Evolutionary conservation across 1,140 invertebrate species (phyloP), one percentile per base, ranked within the genome.

Genomic region (Araneus ventricosus): DNA sequence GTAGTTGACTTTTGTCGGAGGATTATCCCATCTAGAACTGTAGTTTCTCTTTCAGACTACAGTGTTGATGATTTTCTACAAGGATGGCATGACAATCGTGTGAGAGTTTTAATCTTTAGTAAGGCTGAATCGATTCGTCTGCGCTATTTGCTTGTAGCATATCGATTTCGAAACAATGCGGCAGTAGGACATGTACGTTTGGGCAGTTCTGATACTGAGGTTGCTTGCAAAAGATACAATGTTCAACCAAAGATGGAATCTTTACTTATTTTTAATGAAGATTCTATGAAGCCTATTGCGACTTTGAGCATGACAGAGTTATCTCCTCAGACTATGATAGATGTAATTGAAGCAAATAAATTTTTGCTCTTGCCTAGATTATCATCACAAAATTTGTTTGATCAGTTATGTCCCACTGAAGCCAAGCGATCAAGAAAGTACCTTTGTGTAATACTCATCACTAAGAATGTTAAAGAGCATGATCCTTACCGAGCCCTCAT

Each of bases 231-330:
- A 30, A 45, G 92, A 4, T 98, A 97, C 95, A 97, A 97, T 95
- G 96, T 98, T 27, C 97, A 97, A 75, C 95, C 96, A 22, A 97
- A 97, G 94, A 96, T 97, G 95, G 98, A 99, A 95, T 98, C 97
- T 1, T 96, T 99, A 90, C 96, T 99, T 85, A 95, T 99, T 80
- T 98, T 99, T 95, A 99, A 99, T 95, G 99, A 99, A 95, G 97
- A 98, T 95, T 96, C 96, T 4, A 96, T 96, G 17, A 96, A 97
- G 88, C 98, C 98, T 2, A 97, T 97, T 88, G 98, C 98, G 45
- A 98, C 97, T 89, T 96, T 99, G 70, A 96, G 97, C 91, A 98
- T 98, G 97, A 96, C 97, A 59, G 98, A 98, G 95, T 98, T 99
- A 95, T 97, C 98, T 20, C 97, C 97, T 41, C 97, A 97, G 90